Conservation (phyloP, 2,113 vertebrate species). For the Cynocephalus volans region DNA sequence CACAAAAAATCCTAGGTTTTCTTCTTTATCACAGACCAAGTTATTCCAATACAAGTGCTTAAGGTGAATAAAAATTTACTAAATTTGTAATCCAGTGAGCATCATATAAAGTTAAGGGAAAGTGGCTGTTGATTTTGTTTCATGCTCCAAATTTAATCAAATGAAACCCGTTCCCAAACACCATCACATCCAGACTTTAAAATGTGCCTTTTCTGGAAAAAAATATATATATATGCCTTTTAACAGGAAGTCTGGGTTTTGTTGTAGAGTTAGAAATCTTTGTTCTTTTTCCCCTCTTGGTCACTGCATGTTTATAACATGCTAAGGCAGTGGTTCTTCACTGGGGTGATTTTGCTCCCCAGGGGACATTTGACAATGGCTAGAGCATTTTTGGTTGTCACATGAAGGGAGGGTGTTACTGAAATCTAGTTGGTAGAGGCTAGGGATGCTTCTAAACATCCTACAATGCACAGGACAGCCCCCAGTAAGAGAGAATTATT, state of each 20-base stretch:
- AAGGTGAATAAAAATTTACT: conserved; percentile 10
- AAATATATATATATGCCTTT: conserved; percentile 2
- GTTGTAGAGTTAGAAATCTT: neutral
- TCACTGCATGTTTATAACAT: neutral
- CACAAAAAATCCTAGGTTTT: neutral
- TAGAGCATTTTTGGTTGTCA: neutral
- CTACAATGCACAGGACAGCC: neutral
- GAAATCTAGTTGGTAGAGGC: neutral
- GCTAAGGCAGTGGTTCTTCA: neutral
- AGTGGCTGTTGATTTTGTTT: conserved; percentile 41
- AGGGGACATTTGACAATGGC: neutral
- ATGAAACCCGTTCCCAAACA: conserved; percentile 3
- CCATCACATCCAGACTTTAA: neutral
- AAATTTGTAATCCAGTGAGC: conserved; percentile 42
- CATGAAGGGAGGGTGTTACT: neutral
- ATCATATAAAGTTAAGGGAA: conserved; percentile 20
- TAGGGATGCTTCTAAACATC: neutral
- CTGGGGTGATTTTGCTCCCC: neutral
- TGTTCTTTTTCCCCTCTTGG: neutral
- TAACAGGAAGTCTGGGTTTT: neutral
- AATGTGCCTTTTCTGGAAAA: neutral
- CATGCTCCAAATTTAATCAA: conserved; percentile 44
- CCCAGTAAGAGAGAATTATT: neutral
- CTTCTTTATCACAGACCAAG: neutral
- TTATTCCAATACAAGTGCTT: neutral